Evolutionary conservation across 2,797 vertebrate genomes (phyloP).

Genomic region (Coreius guichenoti): DNA sequence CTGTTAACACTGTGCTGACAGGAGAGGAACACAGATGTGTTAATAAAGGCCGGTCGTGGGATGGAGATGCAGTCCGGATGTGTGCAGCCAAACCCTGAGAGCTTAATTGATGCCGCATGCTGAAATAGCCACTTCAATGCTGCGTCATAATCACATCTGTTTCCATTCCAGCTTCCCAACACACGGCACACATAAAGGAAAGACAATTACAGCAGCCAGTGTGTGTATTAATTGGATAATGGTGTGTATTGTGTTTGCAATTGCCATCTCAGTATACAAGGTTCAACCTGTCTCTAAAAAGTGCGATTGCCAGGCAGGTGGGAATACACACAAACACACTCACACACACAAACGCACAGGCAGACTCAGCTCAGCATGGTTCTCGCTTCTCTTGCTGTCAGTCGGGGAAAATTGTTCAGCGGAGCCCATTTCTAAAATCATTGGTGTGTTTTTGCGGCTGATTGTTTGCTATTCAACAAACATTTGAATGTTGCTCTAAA

Average conservation of each 20-base stretch:
- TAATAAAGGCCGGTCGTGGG: constrained; percentile 60
- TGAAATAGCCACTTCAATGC: constrained; percentile 67
- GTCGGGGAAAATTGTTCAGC: constrained; percentile 72
- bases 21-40: constrained; percentile 61
- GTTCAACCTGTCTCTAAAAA: constrained; percentile 63
- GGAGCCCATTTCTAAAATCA: constrained; percentile 67
- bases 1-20: constrained; percentile 51
- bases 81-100: constrained; percentile 53
- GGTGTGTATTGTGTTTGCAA: constrained; percentile 66
- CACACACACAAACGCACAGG: constrained; percentile 5
- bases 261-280: constrained; percentile 64
- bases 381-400: constrained; percentile 56
- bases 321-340: constrained; percentile 41
- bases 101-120: constrained; percentile 64
- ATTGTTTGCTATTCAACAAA: constrained; percentile 66
- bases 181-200: constrained; percentile 77
- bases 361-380: constrained; percentile 30
- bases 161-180: constrained; percentile 74
- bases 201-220: constrained; percentile 65
- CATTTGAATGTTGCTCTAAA: constrained; percentile 63
- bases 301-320: constrained; percentile 61
- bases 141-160: constrained; percentile 69
- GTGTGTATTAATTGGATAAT: constrained; percentile 72
- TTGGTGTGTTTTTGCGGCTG: constrained; percentile 63
- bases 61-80: constrained; percentile 51